Conservation (phyloP, 2,888 invertebrate genomes). For the Ormyrus labotus region DNA sequence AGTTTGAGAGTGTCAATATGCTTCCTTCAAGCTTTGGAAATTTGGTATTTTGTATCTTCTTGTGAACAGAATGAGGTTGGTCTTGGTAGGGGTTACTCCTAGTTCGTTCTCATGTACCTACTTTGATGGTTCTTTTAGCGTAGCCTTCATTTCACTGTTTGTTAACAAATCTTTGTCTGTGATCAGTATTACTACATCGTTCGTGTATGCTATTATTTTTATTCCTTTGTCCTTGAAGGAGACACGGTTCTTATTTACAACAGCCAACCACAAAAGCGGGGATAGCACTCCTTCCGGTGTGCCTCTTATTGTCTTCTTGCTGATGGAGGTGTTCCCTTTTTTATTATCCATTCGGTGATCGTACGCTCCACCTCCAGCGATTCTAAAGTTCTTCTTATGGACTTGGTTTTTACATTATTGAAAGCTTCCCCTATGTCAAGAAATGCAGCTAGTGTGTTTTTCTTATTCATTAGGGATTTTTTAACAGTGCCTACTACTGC, state of each 20-base stretch:
- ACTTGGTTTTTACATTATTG: conserved; percentile 54
- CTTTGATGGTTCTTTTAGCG: conserved; percentile 3
- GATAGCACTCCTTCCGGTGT: conserved; percentile 66
- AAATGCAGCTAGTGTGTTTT: conserved; percentile 56
- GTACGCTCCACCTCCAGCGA: conserved; percentile 15
- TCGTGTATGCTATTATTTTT: not conserved
- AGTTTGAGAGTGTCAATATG: too few species aligned
- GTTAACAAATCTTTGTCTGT: not conserved
- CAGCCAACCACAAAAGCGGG: conserved; percentile 63
- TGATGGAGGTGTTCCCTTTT: not conserved
- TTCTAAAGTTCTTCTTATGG: conserved; percentile 47
- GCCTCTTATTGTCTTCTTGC: conserved; percentile 49
- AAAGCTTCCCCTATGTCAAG: conserved; percentile 63
- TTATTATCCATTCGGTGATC: conserved; percentile 30
- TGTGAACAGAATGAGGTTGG: conserved; percentile 45
- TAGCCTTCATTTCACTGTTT: conserved; percentile 5
- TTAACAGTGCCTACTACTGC: conserved; percentile 1
- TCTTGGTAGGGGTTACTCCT: conserved; percentile 44
- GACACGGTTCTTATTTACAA: conserved; percentile 57
- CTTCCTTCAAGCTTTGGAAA: too few species aligned
- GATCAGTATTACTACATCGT: conserved; percentile 1
- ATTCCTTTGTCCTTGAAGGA: not conserved
- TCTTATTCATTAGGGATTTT: conserved; percentile 34
- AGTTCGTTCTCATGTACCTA: conserved; percentile 30
- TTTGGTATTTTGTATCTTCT: too few species aligned